A percentile compares a stretch with the other conserved stretches of the same genome.
Evolutionary conservation across 2,888 invertebrate genomes (phyloP).

Genomic region (Pristionchus exspectatus): DNA sequence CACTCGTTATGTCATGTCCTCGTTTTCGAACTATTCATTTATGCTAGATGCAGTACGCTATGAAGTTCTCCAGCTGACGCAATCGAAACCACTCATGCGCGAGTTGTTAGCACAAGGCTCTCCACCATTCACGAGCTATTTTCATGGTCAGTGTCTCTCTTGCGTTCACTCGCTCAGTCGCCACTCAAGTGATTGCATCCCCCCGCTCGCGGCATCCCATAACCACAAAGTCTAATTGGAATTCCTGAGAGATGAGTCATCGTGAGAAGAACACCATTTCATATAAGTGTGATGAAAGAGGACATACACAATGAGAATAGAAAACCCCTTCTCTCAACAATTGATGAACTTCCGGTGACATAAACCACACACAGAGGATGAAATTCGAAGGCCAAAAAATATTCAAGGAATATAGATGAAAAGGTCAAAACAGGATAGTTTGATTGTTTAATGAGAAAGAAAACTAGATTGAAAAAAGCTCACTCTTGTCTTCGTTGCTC

Average conservation of each 20-base stretch:
- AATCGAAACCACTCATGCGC: background rate
- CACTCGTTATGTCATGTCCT: background rate
- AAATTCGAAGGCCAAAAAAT: background rate
- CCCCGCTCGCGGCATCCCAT: background rate
- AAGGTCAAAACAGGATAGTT: too few relatives aligned
- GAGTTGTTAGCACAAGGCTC: background rate
- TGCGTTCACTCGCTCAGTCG: background rate
- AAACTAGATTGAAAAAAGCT: background rate
- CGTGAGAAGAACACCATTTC: background rate
- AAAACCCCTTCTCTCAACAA: too few relatives aligned
- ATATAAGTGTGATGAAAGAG: background rate
- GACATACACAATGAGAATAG: too few relatives aligned
- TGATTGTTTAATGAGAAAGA: too few relatives aligned
- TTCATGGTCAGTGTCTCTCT: background rate
- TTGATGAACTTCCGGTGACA: background rate
- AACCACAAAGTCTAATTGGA: background rate
- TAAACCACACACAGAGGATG: background rate
- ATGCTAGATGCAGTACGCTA: background rate
- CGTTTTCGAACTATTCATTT: background rate
- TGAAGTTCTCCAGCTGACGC: constrained; percentile 13
- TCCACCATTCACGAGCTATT: background rate
- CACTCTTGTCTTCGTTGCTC: constrained; percentile 12
- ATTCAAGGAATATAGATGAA: too few relatives aligned
- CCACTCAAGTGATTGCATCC: background rate
- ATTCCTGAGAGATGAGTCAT: constrained; percentile 11